Conservation (phyloP, 2,113 vertebrate species). For the Oncorhynchus masou region DNA sequence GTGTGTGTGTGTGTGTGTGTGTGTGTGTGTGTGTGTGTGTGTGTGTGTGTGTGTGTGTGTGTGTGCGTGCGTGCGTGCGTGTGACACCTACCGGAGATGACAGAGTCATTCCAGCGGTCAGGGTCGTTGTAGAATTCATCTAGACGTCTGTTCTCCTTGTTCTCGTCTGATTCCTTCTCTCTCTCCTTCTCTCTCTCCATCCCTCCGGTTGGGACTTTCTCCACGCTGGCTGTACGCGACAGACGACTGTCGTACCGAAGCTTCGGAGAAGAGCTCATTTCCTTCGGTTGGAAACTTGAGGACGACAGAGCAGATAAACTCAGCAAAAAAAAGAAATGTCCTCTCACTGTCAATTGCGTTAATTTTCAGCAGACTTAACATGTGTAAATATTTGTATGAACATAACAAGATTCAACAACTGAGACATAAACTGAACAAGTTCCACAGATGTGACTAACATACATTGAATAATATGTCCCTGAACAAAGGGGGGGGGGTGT, state of each 20-base stretch:
- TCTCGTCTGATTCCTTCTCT: conserved; percentile 85
- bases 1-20: not conserved
- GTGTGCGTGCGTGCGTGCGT: not conserved
- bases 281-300: conserved; percentile 85
- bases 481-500: too few relatives aligned
- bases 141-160: conserved; percentile 92
- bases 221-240: conserved; percentile 80
- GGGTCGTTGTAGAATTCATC: conserved; percentile 83
- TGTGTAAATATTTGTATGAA: too few relatives aligned
- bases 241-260: conserved; percentile 82
- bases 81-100: conserved; percentile 87
- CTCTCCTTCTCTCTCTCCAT: too few relatives aligned
- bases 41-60: not conserved
- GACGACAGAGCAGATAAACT: too few relatives aligned
- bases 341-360: too few relatives aligned
- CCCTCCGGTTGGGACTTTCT: conserved; percentile 70
- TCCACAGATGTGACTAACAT: too few relatives aligned
- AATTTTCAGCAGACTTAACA: too few relatives aligned
- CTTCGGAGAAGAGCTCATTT: conserved; percentile 84
- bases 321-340: too few relatives aligned
- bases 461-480: too few relatives aligned
- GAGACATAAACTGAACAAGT: too few relatives aligned
- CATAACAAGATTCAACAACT: too few relatives aligned
- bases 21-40: not conserved
- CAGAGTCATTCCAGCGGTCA: conserved; percentile 88